phyloP scores from a whole-genome alignment of 2,797 vertebrate genomes.

The Brotula barbata region DNA sequence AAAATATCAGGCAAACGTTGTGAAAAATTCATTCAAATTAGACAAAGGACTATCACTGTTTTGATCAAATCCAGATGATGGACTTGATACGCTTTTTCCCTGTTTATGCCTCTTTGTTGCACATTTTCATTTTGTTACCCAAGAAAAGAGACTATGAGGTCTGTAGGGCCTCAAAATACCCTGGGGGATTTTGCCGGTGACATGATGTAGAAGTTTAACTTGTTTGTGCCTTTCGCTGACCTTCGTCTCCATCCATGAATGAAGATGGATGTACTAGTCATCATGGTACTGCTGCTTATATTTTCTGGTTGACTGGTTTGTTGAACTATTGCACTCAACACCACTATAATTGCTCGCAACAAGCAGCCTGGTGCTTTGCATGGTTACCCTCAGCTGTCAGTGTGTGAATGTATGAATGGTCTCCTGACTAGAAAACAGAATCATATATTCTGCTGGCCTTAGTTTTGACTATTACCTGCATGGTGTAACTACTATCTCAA shows the following conservation, averaged over 20 bases:
- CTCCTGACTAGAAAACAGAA: too few relatives aligned
- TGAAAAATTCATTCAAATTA: neutral
- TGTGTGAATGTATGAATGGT: too few relatives aligned
- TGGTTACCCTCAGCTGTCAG: too few relatives aligned
- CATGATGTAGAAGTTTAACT: neutral
- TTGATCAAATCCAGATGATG: too few relatives aligned
- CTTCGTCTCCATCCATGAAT: too few relatives aligned
- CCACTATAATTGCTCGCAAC: too few relatives aligned
- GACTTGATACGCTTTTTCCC: too few relatives aligned
- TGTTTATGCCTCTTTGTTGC: neutral
- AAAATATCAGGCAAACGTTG: slow-evolving; percentile 17
- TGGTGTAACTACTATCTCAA: neutral
- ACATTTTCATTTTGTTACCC: too few relatives aligned
- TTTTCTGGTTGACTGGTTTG: slow-evolving; percentile 5
- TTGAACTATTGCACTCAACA: neutral
- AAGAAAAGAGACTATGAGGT: too few relatives aligned
- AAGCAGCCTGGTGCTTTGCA: too few relatives aligned
- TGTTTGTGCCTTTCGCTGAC: too few relatives aligned
- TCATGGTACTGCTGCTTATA: neutral
- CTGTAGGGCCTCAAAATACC: too few relatives aligned
- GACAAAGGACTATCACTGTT: neutral
- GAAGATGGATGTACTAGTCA: neutral
- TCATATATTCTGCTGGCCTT: neutral
- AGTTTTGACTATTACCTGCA: slow-evolving; percentile 10
- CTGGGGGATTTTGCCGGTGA: neutral